Conservation (phyloP, 1,140 invertebrate genomes). For the Penaeus indicus region DNA sequence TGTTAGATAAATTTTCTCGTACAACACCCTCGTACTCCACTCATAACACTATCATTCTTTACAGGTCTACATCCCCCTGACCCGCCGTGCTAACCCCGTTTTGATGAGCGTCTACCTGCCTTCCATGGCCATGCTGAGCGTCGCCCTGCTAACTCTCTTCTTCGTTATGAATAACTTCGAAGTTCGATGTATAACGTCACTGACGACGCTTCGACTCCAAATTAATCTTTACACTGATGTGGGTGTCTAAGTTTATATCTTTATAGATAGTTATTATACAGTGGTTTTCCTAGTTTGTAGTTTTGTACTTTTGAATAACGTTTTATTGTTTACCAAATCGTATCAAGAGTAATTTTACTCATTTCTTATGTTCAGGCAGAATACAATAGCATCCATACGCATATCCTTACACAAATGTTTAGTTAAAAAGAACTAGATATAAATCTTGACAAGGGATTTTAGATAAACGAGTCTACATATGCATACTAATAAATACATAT, state of each 20-base stretch:
- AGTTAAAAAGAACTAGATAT: too few species aligned
- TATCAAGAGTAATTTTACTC: too few species aligned
- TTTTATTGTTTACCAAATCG: too few species aligned
- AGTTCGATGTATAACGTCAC: conserved; percentile 35
- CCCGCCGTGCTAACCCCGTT: conserved; percentile 13
- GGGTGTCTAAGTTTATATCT: background rate
- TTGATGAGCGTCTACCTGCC: conserved; percentile 44
- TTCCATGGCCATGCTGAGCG: conserved; percentile 31
- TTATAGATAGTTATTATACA: background rate
- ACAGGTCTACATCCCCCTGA: conserved; percentile 24
- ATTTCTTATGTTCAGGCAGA: too few species aligned
- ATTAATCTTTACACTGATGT: conserved; percentile 38
- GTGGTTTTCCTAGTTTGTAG: too few species aligned
- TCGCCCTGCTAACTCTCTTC: conserved; percentile 36
- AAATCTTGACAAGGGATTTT: too few species aligned
- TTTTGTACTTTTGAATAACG: too few species aligned
- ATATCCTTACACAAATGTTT: too few species aligned
- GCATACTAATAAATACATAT: background rate
- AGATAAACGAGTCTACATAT: background rate
- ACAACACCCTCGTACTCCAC: background rate
- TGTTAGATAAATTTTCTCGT: background rate
- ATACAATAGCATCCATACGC: too few species aligned
- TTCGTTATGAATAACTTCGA: conserved; percentile 43
- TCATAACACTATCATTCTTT: too few species aligned
- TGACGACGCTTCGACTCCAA: conserved; percentile 40